Evolutionary conservation across 23 tunicate species (phyloP), one percentile per base, ranked within the genome.

Genomic region (Ascidia mentula): DNA sequence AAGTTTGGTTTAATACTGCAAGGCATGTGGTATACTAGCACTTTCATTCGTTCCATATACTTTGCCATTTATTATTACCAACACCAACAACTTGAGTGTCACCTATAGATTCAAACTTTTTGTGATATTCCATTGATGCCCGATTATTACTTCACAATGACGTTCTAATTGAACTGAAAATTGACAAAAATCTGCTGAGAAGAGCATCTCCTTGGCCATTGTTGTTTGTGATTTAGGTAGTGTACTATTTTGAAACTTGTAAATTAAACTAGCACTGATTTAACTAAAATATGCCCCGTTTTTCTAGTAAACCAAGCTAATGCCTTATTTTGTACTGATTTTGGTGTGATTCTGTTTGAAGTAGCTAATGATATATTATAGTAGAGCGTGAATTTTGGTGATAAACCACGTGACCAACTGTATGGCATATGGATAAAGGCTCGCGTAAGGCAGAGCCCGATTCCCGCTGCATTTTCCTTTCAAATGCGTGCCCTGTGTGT

Each of bases 111-210:
- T 20, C 24, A 5, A 53, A 53, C 65, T 53, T 26, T 53, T 53
- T 53, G 22, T 20, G 24, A 53, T 26, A 53, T n/a, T n/a, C 7
- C 22, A 53, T 5, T 20, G 12, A 12, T 42, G 65, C 13, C 65
- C 13, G 12, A 9, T 53, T 53, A 53, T 5, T 1, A 20, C 22
- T 53, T 53, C 22, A 53, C 65, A 53, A 53, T 53, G 65, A 53
- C 65, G 65, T 53, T 53, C 65, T n/a, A n/a, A 53, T 53, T 53
- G 65, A 53, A 53, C 65, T 53, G 65, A 53, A 53, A 53, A 53
- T 53, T 26, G 28, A 53, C 2, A 26, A 53, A 5, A 20, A 9
- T 20, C 24, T 53, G 65, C 65, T 53, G 65, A 26, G 24, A 53
- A 6, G 22, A 53, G 22, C 24, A 28, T 53, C 24, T 20, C 24